These are phyloP conservation scores for Calvadosia cruxmelitensis DNA, from an alignment of 30 jellyfish, hydroid and myxozoan genomes.

Conservation along the genomic window DNA sequence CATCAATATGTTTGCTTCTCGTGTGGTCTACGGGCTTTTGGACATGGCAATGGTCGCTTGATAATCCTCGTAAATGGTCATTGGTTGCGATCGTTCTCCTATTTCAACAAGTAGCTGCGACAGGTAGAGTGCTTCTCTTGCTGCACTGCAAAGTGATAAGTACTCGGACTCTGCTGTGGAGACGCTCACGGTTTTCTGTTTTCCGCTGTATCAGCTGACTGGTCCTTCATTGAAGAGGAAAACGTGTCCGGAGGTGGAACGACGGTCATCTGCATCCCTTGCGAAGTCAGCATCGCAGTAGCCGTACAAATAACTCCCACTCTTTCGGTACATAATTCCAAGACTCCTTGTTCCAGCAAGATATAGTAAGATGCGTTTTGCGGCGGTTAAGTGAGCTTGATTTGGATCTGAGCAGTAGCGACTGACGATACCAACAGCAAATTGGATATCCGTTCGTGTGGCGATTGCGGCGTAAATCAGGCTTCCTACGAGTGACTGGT, in stretches of 20 bases:
- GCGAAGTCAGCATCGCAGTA: constrained; percentile 54
- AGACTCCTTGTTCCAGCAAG: too few species aligned
- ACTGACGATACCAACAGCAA: constrained; percentile 24
- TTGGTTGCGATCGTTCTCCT: neutral
- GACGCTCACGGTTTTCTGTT: constrained; percentile 19
- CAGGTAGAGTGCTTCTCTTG: constrained; percentile 32
- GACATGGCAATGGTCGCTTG: constrained; percentile 18
- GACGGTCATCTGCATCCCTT: constrained; percentile 23
- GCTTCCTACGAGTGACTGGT: constrained; percentile 41
- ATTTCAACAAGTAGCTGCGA: constrained; percentile 5
- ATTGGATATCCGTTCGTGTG: constrained; percentile 41
- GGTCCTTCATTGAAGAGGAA: constrained; percentile 18
- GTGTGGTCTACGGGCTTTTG: constrained; percentile 25
- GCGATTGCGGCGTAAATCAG: constrained; percentile 10
- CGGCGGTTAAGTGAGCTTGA: constrained; percentile 34
- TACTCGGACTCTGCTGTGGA: constrained; percentile 50
- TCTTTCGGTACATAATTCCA: too few species aligned
- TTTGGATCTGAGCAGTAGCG: constrained; percentile 6
- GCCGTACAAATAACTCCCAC: constrained; percentile 1
- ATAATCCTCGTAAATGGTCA: constrained; percentile 12
- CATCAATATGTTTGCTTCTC: constrained; percentile 34
- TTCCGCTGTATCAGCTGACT: constrained; percentile 31
- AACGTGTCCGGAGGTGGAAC: constrained; percentile 26
- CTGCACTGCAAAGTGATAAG: constrained; percentile 13
- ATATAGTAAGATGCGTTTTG: constrained; percentile 37